Evolutionary conservation across 2,797 vertebrate genomes (phyloP).

Genomic region (Notoglanidium macrostoma): DNA sequence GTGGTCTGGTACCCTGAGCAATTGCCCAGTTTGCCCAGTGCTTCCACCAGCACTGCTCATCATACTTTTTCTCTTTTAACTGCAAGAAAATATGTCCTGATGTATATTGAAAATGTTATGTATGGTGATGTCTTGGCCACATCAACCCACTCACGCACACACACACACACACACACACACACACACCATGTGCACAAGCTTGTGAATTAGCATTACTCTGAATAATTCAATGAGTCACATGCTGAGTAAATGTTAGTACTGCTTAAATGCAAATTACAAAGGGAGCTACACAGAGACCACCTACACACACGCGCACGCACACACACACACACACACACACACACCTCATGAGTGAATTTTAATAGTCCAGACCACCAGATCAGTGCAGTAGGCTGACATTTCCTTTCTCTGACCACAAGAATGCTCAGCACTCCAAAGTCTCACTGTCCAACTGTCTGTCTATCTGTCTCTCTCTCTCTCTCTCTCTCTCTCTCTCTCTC

Average conservation of each 20-base stretch:
- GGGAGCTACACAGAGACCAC: constrained; percentile 49
- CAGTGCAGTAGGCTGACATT: constrained; percentile 44
- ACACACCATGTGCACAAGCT: background rate
- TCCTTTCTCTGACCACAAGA: constrained; percentile 56
- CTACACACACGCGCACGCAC: constrained; percentile 19
- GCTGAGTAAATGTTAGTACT: constrained; percentile 39
- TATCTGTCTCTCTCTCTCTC: background rate
- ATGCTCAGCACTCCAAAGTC: constrained; percentile 38
- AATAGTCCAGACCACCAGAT: constrained; percentile 51
- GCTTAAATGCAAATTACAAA: background rate
- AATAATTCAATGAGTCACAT: constrained; percentile 4
- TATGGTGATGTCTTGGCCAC: background rate
- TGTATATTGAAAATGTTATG: background rate
- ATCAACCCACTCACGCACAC: background rate
- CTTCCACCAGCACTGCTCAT: background rate
- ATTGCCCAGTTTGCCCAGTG: too few relatives aligned
- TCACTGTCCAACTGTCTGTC: background rate
- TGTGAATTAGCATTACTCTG: background rate
- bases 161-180: background rate
- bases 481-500: background rate
- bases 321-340: constrained; percentile 13
- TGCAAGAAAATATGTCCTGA: background rate
- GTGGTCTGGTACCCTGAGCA: too few relatives aligned
- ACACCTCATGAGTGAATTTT: constrained; percentile 26
- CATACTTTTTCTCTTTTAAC: background rate